A percentile compares a stretch with the other conserved stretches of the same genome.
These are phyloP conservation scores for Neodiprion lecontei DNA, from an alignment of 1,140 invertebrate genomes.

Conservation along the genomic window DNA sequence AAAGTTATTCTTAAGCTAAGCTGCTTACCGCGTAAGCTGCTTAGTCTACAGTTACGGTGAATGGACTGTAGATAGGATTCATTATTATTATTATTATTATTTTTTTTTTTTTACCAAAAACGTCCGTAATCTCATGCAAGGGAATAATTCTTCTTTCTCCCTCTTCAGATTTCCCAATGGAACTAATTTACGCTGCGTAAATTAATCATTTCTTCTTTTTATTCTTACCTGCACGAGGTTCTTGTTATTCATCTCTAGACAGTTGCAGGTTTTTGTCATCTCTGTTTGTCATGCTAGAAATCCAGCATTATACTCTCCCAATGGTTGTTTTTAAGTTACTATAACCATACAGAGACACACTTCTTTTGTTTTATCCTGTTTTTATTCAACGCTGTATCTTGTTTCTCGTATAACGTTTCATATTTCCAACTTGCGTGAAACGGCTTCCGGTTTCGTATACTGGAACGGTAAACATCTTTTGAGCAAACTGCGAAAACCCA, in stretches of 20 bases:
- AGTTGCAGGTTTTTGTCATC: conserved; percentile 21
- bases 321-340: too few relatives aligned
- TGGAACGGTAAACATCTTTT: too few relatives aligned
- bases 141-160: not conserved
- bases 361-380: not conserved
- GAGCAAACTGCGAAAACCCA: too few relatives aligned
- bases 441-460: not conserved
- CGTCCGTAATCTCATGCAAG: not conserved
- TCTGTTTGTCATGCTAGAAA: too few relatives aligned
- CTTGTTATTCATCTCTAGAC: not conserved
- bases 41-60: conserved; percentile 22
- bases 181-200: not conserved
- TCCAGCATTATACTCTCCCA: too few relatives aligned
- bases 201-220: not conserved
- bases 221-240: not conserved
- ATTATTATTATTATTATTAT: conserved; percentile 28
- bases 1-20: conserved; percentile 51
- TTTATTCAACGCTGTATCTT: not conserved
- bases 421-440: not conserved
- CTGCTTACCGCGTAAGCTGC: conserved; percentile 38
- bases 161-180: not conserved
- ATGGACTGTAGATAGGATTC: conserved; percentile 36
- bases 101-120: conserved; percentile 14
- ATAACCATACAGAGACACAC: not conserved
- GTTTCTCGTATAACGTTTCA: not conserved